Base-by-base conservation (phyloP, 1,140 invertebrate species). In the Rhyacophila brunnea region DNA sequence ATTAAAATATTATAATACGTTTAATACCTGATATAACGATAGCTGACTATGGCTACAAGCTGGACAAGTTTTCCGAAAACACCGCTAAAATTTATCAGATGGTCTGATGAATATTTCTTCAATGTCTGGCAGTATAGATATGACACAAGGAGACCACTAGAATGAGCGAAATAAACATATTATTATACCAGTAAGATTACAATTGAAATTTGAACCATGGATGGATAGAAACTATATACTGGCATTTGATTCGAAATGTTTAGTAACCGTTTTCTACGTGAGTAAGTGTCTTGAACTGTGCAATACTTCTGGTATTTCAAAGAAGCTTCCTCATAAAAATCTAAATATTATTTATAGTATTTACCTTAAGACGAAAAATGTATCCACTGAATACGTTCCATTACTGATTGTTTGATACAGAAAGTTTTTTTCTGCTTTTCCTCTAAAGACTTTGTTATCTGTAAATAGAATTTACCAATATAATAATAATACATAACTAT, bases 301-400 rank as follows among this genome's bases (percentile, higher is more conserved):
- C n/a, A n/a, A n/a, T n/a, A n/a, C n/a, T n/a, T n/a, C n/a, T n/a
- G n/a, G n/a, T n/a, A n/a, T n/a, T n/a, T n/a, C n/a, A n/a, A n/a
- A n/a, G n/a, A n/a, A n/a, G n/a, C n/a, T n/a, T n/a, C n/a, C n/a
- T n/a, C n/a, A n/a, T n/a, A n/a, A n/a, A n/a, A n/a, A n/a, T n/a
- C n/a, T n/a, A n/a, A n/a, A 17, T 13, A n/a, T 19, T 19, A 9
- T 28, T 7, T 18, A 2, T 35, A 23, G 18, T 55, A 42, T 7
- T 49, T 64, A 77, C 74, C 74, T 80, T 23, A 81, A 74, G 18
- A 82, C 73, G 59, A 78, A 78, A 62, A 78, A 78, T 10, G 74
- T 75, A 50, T 78, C 74, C 1, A 78, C 74, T 1, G 70, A 69
- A 55, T 71, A 78, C 11, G 68, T 69, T 14, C 67, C 70, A 57